Evolutionary conservation across 2,797 vertebrate species (phyloP).

Genomic region (Enteromius mattozi): DNA sequence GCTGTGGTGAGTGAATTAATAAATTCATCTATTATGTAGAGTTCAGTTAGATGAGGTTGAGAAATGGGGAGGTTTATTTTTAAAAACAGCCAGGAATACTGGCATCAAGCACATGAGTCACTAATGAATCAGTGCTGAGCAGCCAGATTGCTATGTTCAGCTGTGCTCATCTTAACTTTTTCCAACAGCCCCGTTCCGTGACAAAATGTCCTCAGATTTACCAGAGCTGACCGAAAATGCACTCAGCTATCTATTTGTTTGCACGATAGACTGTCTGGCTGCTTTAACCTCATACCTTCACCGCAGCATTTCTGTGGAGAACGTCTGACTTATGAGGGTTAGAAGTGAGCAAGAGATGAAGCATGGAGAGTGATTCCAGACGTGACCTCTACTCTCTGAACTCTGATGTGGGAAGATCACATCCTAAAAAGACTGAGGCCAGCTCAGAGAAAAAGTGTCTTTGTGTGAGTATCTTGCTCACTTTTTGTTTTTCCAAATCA

Average conservation of each 20-base stretch:
- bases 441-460: conserved; percentile 64
- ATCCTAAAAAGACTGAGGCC: conserved; percentile 60
- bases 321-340: conserved; percentile 18
- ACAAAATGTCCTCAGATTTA: conserved; percentile 33
- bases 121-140: conserved; percentile 57
- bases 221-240: conserved; percentile 11
- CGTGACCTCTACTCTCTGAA: conserved; percentile 64
- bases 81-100: conserved; percentile 75
- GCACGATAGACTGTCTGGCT: neutral
- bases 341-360: conserved; percentile 59
- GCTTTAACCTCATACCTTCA: conserved; percentile 19
- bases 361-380: conserved; percentile 23
- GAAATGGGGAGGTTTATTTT: conserved; percentile 58
- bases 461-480: conserved; percentile 58
- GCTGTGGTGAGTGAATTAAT: conserved; percentile 50
- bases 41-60: conserved; percentile 19
- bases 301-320: neutral
- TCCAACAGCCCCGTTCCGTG: conserved; percentile 18
- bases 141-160: conserved; percentile 18
- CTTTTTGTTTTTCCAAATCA: conserved; percentile 52
- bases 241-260: conserved; percentile 7
- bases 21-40: conserved; percentile 21
- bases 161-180: conserved; percentile 32
- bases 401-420: conserved; percentile 64
- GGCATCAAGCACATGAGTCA: conserved; percentile 72